These are phyloP conservation scores for Ceyx margarethae DNA, from an alignment of 2,113 vertebrate genomes.

Conservation along the genomic window DNA sequence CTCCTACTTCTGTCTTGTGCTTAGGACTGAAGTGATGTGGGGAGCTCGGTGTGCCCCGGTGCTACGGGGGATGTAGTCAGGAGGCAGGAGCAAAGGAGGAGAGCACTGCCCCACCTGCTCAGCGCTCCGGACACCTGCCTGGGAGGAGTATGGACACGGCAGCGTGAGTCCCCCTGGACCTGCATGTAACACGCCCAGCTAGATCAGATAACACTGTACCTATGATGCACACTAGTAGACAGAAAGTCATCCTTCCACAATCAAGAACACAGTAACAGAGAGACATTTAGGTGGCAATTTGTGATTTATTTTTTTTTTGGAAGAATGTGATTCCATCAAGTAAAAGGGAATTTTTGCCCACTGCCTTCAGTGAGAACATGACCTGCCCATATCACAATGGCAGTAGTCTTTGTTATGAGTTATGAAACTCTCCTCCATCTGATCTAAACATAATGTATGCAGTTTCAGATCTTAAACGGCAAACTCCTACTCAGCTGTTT, in stretches of 20 bases:
- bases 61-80: conserved; percentile 12
- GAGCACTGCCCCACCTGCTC: not conserved
- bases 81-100: not conserved
- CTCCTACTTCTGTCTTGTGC: conserved; percentile 36
- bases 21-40: conserved; percentile 9
- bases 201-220: not conserved
- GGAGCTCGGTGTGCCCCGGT: not conserved
- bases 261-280: not conserved
- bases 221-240: not conserved
- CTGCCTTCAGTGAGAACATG: not conserved
- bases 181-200: not conserved
- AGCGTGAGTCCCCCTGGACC: not conserved
- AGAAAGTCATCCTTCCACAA: not conserved
- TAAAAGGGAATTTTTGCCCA: not conserved
- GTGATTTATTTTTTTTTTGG: not conserved
- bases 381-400: conserved; percentile 32
- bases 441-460: conserved; percentile 62
- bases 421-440: conserved; percentile 53
- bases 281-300: not conserved
- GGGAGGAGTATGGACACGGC: not conserved
- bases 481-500: conserved; percentile 61
- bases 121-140: not conserved
- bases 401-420: conserved; percentile 33
- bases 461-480: conserved; percentile 60
- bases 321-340: not conserved